Conservation (phyloP, 92 coral and sea anemone species). For the Paragorgia papillata region DNA sequence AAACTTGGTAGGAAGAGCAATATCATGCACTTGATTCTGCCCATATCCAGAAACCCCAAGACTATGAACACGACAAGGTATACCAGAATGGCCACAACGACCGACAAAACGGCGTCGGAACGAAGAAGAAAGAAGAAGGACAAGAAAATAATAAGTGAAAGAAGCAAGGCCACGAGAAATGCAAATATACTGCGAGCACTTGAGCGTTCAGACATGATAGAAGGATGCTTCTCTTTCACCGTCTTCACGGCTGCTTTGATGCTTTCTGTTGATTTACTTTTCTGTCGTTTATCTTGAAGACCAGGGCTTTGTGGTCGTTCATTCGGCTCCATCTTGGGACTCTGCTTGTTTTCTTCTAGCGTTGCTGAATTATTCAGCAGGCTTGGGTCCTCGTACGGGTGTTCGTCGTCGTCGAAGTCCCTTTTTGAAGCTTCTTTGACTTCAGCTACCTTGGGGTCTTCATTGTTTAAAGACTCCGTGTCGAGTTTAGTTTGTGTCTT, state of each 20-base stretch:
- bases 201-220: constrained; percentile 72
- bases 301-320: neutral
- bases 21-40: constrained; percentile 72
- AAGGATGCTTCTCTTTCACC: constrained; percentile 67
- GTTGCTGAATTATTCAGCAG: constrained; percentile 30
- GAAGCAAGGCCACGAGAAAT: constrained; percentile 65
- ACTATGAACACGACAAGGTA: constrained; percentile 69
- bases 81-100: constrained; percentile 69
- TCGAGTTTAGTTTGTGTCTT: neutral
- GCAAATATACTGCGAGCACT: constrained; percentile 78
- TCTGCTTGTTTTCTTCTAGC: constrained; percentile 21
- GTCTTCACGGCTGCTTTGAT: constrained; percentile 75
- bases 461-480: neutral
- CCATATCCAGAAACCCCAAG: constrained; percentile 81
- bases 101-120: constrained; percentile 59
- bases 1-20: constrained; percentile 83
- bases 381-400: constrained; percentile 31
- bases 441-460: neutral
- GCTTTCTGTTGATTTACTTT: constrained; percentile 61
- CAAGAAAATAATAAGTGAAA: constrained; percentile 76
- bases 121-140: constrained; percentile 65
- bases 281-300: neutral
- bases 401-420: constrained; percentile 18
- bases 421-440: constrained; percentile 2
- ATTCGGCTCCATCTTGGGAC: neutral